Conservation (phyloP, 2,797 vertebrate genomes). For the Microctenopoma lineatum region DNA sequence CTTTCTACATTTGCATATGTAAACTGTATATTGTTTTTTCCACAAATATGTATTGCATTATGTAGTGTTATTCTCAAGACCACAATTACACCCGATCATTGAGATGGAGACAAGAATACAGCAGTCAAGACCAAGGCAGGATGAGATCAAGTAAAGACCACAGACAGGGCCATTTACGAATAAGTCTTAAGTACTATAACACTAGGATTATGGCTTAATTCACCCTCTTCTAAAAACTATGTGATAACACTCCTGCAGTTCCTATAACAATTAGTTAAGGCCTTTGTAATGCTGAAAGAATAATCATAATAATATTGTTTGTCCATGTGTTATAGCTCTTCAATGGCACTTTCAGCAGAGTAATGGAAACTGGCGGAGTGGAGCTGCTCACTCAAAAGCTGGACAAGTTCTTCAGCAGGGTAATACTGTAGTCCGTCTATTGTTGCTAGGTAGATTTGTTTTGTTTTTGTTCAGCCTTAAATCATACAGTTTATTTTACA, state of each 20-base stretch:
- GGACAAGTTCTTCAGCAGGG: slow-evolving; percentile 99
- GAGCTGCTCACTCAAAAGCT: slow-evolving; percentile 92
- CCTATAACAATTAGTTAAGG: neutral
- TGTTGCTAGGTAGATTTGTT: slow-evolving; percentile 5
- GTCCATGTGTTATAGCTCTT: slow-evolving; percentile 86
- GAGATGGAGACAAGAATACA: too few relatives aligned
- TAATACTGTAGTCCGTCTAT: slow-evolving; percentile 68
- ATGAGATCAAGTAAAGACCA: too few relatives aligned
- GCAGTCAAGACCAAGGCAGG: too few relatives aligned
- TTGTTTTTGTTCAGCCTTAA: neutral
- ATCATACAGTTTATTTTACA: too few relatives aligned
- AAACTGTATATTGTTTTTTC: neutral
- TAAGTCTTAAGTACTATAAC: too few relatives aligned
- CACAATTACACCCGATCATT: too few relatives aligned
- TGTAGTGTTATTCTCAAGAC: too few relatives aligned
- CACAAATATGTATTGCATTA: neutral
- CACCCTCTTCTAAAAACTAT: neutral
- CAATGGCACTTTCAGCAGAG: slow-evolving; percentile 92
- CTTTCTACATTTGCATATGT: neutral
- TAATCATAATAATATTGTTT: neutral
- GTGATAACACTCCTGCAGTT: neutral
- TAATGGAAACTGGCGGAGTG: slow-evolving; percentile 93
- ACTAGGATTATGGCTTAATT: neutral
- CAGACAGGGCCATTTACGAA: too few relatives aligned
- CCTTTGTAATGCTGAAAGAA: neutral